Base-by-base conservation (phyloP, 1,140 invertebrate species). In the Caenorhabditis inopinata region DNA sequence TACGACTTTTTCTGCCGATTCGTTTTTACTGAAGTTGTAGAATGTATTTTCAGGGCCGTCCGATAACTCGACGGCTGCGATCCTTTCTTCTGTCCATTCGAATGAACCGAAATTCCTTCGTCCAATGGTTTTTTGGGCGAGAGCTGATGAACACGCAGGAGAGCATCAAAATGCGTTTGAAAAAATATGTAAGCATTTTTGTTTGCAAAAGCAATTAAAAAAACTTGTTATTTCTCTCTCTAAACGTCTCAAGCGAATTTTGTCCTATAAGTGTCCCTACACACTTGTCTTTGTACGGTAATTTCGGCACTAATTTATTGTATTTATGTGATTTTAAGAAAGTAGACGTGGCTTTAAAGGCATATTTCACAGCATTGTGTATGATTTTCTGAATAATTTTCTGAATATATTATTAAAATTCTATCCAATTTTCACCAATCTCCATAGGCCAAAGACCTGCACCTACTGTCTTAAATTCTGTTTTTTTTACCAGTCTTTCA, bases 141-240 rank as follows among this genome's bases (percentile, higher is more conserved):
- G 85, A 86, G 23, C 76, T 86, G 1, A 80, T 81, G 35, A 85
- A 85, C 74, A 85, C 85, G 7, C 85, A 86, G 62, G 84, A 87
- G 38, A 85, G 83, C 76, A 87, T 86, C 51, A 82, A 82, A 46
- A 83, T 86, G 79, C 35, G 85, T 49, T 77, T 86, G 74, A 83
- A 83, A 42, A 85, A 87, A 85, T 87, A 85, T 76, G 85, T 86
- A 79, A 79, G 82, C 16, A 16, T 45, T 25, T 21, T 42, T 4
- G 27, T 51, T n/a, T 18, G 48, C n/a, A n/a, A n/a, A n/a, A n/a
- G n/a, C n/a, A n/a, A n/a, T n/a, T n/a, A n/a, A n/a, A n/a, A n/a
- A n/a, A n/a, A n/a, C n/a, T n/a, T n/a, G n/a, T n/a, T n/a, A n/a
- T n/a, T n/a, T n/a, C n/a, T n/a, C n/a, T n/a, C n/a, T n/a, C n/a